Evolutionary conservation across 92 coral and sea anemone genomes (phyloP).

Genomic region (Parazoanthus swiftii): DNA sequence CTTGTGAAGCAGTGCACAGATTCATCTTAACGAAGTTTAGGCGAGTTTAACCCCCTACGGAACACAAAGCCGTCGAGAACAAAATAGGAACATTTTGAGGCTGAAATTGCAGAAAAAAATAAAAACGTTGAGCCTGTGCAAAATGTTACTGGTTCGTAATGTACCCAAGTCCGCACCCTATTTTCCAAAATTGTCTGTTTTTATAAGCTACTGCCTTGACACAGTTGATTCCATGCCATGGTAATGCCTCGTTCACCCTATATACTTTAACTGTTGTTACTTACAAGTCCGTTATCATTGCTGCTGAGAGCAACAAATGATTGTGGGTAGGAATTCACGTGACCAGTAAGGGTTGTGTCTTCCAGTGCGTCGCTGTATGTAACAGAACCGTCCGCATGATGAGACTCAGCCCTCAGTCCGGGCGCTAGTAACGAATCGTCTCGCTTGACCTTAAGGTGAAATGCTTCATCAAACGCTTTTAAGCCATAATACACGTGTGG

Average conservation of each 20-base stretch:
- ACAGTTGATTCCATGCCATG: neutral
- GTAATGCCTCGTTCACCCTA: neutral
- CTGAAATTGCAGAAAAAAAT: too few species aligned
- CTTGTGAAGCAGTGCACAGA: too few species aligned
- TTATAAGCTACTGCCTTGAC: neutral
- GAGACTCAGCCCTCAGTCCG: conserved; percentile 19
- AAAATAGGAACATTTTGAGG: too few species aligned
- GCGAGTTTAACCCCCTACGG: too few species aligned
- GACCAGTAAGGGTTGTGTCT: conserved; percentile 3
- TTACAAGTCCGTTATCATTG: conserved; percentile 16
- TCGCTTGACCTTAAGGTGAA: conserved; percentile 17
- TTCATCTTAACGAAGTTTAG: too few species aligned
- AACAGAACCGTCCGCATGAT: neutral
- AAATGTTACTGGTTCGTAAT: too few species aligned
- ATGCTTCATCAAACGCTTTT: conserved; percentile 1
- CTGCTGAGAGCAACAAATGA: conserved; percentile 31
- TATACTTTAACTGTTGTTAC: neutral
- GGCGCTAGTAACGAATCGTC: neutral
- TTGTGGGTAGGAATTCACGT: conserved; percentile 17
- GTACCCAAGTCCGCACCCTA: too few species aligned
- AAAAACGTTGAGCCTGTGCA: too few species aligned
- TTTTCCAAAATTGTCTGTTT: too few species aligned
- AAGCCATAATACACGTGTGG: conserved; percentile 18
- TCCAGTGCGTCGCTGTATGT: conserved; percentile 8
- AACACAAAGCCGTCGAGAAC: too few species aligned